Evolutionary conservation across 2,797 vertebrate genomes (phyloP), one percentile per base, ranked within the genome.

Genomic region (Pseudochromis fuscus): DNA sequence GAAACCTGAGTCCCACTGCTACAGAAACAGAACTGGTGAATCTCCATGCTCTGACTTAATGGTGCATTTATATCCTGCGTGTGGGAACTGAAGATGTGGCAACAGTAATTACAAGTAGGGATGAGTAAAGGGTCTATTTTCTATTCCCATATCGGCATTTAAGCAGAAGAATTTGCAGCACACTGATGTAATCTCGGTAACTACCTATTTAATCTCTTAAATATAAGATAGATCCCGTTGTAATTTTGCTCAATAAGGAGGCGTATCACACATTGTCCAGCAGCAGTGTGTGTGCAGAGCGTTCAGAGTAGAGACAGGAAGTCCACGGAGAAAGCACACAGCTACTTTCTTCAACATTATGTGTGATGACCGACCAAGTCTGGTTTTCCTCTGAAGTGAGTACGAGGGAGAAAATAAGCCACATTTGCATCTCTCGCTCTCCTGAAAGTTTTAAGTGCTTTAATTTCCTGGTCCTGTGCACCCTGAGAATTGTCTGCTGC

Each of bases 381-480:
- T 40, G 0, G 5, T n/a, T 30, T 61, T 9, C 2, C 46, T 61
- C 56, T 21, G 13, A 27, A 38, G 10, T 75, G 25, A 71, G 53
- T 46, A 60, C 38, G 21, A 61, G 44, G 58, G 49, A 63, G 64
- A 79, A 71, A 77, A 72, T 30, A 35, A 74, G 21, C 33, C 72
- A 40, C 66, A 85, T 84, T 84, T 86, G 63, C 76, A 85, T 84
- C 24, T 66, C 21, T 9, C 67, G 40, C 70, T 66, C 33, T 30
- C 74, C 28, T 75, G 42, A 83, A 77, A 2, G 25, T 62, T 84
- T 67, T 37, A 77, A 75, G 72, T 82, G 72, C 55, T 79, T 89
- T 73, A 44, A 83, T 82, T 84, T 82, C 60, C 75, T 53, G 67
- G 60, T 73, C 58, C 75, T 66, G 67, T 82, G 72, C 75, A 72